These are phyloP conservation scores for Onchidella celtica DNA, from an alignment of 2,888 invertebrate species.

Conservation along the genomic window DNA sequence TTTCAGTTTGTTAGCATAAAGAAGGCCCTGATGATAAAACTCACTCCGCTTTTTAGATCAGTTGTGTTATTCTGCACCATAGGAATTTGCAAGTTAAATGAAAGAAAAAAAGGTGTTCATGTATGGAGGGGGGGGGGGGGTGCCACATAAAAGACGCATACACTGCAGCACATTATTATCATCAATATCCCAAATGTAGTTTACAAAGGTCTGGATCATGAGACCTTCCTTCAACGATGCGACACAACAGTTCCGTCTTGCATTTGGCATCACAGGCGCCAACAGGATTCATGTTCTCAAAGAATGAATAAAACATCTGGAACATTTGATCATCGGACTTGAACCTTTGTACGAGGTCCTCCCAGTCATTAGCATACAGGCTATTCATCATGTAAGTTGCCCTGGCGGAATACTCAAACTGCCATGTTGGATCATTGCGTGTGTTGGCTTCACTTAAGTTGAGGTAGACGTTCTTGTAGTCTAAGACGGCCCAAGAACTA, in stretches of 20 bases:
- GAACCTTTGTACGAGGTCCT: conserved; percentile 92
- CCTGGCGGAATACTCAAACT: conserved; percentile 64
- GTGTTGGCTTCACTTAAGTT: conserved; percentile 62
- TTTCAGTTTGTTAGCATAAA: no score
- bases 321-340: conserved; percentile 92
- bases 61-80: no score
- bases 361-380: conserved; percentile 94
- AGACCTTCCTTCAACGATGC: conserved; percentile 62
- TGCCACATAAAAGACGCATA: neutral
- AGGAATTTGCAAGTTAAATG: no score
- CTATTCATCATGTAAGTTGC: conserved; percentile 84
- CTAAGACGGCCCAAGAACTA: conserved; percentile 62
- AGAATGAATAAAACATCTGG: conserved; percentile 88
- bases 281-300: conserved; percentile 46
- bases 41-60: no score
- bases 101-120: no score
- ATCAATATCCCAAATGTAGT: no score
- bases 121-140: no score
- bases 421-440: conserved; percentile 59
- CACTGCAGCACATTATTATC: no score
- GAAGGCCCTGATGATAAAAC: no score
- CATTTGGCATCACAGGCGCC: conserved; percentile 58
- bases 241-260: conserved; percentile 61
- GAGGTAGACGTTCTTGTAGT: conserved; percentile 17
- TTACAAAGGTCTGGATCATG: conserved; percentile 58